Percentiles rank a stretch among this genome's conserved stretches.
phyloP scores from a whole-genome alignment of 2,888 invertebrate genomes.

The Microctonus aethiopoides region DNA sequence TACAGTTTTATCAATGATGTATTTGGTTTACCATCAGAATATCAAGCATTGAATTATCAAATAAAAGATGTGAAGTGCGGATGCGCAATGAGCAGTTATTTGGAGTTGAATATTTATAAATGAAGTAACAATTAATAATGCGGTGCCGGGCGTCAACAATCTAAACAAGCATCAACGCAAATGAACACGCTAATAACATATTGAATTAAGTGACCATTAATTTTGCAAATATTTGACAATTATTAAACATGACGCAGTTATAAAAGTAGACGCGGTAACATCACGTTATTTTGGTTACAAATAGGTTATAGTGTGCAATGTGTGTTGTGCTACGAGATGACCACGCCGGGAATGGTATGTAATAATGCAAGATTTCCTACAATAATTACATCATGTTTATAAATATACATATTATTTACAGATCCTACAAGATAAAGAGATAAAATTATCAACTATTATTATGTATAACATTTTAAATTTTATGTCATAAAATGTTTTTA shows the following conservation, averaged over 20 bases:
- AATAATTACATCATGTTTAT: slow-evolving; percentile 30
- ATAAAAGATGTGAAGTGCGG: neutral
- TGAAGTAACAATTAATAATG: neutral
- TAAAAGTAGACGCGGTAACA: neutral
- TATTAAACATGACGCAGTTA: neutral
- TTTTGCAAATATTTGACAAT: neutral
- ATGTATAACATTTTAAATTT: slow-evolving; percentile 23
- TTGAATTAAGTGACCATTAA: neutral
- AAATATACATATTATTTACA: neutral
- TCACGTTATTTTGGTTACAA: slow-evolving; percentile 18
- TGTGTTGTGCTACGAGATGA: slow-evolving; percentile 46
- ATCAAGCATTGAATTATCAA: too few relatives aligned
- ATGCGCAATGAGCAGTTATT: neutral
- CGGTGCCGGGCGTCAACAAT: neutral
- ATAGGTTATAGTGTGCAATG: slow-evolving; percentile 44
- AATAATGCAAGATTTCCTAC: slow-evolving; percentile 16
- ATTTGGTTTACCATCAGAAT: too few relatives aligned
- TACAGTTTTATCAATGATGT: too few relatives aligned
- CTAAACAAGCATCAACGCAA: neutral
- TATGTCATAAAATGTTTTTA: slow-evolving; percentile 27
- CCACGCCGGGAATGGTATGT: slow-evolving; percentile 46
- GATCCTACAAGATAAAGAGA: neutral
- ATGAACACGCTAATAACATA: neutral
- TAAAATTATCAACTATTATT: neutral
- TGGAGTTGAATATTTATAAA: neutral